Conservation (phyloP, 2,113 vertebrate species). For the Clarias batrachus region DNA sequence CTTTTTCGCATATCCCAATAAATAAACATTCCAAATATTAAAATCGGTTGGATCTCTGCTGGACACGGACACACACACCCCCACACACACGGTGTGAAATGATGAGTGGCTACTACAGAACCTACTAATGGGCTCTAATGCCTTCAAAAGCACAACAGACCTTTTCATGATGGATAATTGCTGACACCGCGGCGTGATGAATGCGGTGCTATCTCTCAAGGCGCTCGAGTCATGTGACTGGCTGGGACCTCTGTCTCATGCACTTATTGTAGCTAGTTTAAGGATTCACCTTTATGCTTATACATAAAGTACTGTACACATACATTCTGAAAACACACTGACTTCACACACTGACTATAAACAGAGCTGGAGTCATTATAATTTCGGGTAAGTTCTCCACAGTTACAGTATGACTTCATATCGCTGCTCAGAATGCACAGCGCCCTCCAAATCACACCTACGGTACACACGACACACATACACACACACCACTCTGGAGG, state of each 20-base stretch:
- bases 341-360: conserved; percentile 47
- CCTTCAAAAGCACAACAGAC: conserved; percentile 66
- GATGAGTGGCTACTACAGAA: conserved; percentile 53
- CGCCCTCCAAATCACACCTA: conserved; percentile 25
- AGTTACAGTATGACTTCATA: conserved; percentile 67
- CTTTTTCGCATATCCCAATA: not conserved
- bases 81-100: not conserved
- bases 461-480: conserved; percentile 2
- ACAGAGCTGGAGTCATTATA: conserved; percentile 71
- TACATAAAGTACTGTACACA: not conserved
- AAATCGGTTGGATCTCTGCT: not conserved
- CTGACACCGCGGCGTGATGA: conserved; percentile 69
- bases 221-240: conserved; percentile 12
- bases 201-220: conserved; percentile 52
- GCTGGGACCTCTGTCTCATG: not conserved
- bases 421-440: conserved; percentile 68
- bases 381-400: conserved; percentile 63
- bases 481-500: not conserved
- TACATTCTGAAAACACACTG: not conserved
- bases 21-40: not conserved
- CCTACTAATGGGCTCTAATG: conserved; percentile 71
- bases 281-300: not conserved
- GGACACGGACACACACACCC: not conserved
- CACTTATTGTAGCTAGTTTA: not conserved
- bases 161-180: conserved; percentile 71